Evolutionary conservation across 2,113 vertebrate genomes (phyloP).

Genomic region (Gavia stellata): DNA sequence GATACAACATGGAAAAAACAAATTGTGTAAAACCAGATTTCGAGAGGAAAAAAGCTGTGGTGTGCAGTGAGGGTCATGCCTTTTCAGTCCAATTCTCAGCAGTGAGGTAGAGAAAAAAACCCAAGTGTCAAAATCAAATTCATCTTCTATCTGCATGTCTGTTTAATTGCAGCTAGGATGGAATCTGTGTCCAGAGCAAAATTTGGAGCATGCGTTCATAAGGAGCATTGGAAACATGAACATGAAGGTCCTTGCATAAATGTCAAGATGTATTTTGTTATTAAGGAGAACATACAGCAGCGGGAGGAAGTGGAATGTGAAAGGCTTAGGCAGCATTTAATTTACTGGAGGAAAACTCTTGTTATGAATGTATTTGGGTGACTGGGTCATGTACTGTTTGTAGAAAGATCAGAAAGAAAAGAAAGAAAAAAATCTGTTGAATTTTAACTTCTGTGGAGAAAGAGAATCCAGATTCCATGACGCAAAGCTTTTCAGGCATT

Average conservation of each 20-base stretch:
- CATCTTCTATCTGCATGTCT: not conserved
- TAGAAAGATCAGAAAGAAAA: not conserved
- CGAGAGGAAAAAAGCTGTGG: not conserved
- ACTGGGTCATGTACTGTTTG: not conserved
- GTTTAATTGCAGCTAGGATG: not conserved
- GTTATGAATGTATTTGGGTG: not conserved
- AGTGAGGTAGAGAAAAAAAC: not conserved
- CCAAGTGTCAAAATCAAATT: not conserved
- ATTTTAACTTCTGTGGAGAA: not conserved
- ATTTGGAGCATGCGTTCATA: not conserved
- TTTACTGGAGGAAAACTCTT: not conserved
- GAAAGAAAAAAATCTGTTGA: not conserved
- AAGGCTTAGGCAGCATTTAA: not conserved
- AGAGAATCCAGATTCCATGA: not conserved
- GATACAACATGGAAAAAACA: not conserved
- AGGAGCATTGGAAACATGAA: not conserved
- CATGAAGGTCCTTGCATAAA: not conserved
- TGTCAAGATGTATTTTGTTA: not conserved
- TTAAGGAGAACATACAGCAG: not conserved
- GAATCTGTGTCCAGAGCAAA: not conserved
- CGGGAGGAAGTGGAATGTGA: not conserved
- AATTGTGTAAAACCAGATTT: not conserved
- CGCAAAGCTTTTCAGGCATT: not conserved
- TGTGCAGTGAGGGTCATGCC: not conserved
- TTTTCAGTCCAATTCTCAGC: not conserved